Base-by-base conservation (phyloP, 2,888 invertebrate species). In the Prosopocoilus inquinatus region DNA sequence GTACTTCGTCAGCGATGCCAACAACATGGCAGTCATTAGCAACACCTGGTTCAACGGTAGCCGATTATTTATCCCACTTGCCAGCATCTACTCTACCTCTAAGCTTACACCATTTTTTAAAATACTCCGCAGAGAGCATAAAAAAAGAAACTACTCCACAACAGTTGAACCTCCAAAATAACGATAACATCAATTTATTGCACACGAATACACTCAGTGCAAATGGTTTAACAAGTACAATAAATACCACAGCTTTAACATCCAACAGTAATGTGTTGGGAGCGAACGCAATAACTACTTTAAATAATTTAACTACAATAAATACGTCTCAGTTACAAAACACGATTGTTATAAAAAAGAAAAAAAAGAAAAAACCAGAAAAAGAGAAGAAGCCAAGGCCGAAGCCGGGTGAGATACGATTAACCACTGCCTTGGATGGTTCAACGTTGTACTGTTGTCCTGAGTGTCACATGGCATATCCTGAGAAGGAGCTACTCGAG, bases 391-490 rank as follows among this genome's bases (percentile, higher is more conserved):
- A 91, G 67, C 88, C 88, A n/a, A 79, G 90, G 46, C 91, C 90
- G 0, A 90, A 90, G 67, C 91, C 92, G 0, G 92, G 91, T 0
- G 90, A 91, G 77, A 91, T 91, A 65, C 82, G 91, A 35, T 78
- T 90, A 28, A 89, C 89, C 8, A 90, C 90, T 2, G 90, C 90
- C 7, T 67, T 88, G 50, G 92, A 93, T 65, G 92, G 93, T 38
- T 91, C 91, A 49, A 91, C 91, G 0, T 73, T 92, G 12, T 92
- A 90, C 69, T 91, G 92, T 72, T 92, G 92, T 73, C 91, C 92
- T 0, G 91, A 92, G 72, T 92, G 92, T 71, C 90, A 93, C 74
- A 91, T 92, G 91, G 91, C 91, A 35, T 91, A 92, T 72, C 91
- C 92, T 2, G 91, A 93, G 73, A 87, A 91, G 57, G 90, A 88